Base-by-base conservation (phyloP, 2,797 vertebrate genomes). In the Propithecus perrieri region DNA sequence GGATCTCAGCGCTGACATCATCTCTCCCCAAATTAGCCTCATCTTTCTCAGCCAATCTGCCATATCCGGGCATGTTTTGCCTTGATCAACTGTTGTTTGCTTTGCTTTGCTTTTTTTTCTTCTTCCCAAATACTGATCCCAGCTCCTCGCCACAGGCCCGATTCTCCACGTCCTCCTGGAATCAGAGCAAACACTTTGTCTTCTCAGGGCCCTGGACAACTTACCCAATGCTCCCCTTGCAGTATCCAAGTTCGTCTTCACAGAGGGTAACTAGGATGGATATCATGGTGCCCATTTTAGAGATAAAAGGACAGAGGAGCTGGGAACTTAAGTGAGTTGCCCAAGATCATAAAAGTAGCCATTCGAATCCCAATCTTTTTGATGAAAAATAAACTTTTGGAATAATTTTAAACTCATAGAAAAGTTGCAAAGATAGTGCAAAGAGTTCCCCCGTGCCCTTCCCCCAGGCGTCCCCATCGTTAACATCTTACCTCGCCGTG, bases 21-120 rank as follows among this genome's bases (percentile, higher is more conserved):
- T 83, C 92, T 72, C 61, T 78, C 53, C 65, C 69, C 28, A 86
- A 15, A 83, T 86, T 74, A 78, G 63, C 80, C 43, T 48, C 46
- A 4, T 76, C 61, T 38, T 35, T 87, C 75, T 75, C 80, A 57
- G 61, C 74, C 85, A 55, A 0, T 63, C 85, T 81, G 74, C 89
- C 85, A 10, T 48, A 89, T 38, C 30, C 46, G 78, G 84, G 71
- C 22, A 2, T 26, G 17, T 71, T 74, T 13, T 53, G 65, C 72
- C 38, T 75, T 30, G 50, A 79, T 71, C 84, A 50, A 43, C 26
- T n/a, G 55, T 79, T 79, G 53, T 90, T 76, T 85, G 43, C 1
- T 71, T 76, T 91, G 53, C 17, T 11, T 63, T 46, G 24, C 24
- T 83, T 57, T 33, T 30, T 2, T 38, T 26, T 35, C 22, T 38